A percentile compares a stretch with the other conserved stretches of the same genome.
Evolutionary conservation across 30 jellyfish, hydroid and myxozoan genomes (phyloP).

Genomic region (Pelagia noctiluca): DNA sequence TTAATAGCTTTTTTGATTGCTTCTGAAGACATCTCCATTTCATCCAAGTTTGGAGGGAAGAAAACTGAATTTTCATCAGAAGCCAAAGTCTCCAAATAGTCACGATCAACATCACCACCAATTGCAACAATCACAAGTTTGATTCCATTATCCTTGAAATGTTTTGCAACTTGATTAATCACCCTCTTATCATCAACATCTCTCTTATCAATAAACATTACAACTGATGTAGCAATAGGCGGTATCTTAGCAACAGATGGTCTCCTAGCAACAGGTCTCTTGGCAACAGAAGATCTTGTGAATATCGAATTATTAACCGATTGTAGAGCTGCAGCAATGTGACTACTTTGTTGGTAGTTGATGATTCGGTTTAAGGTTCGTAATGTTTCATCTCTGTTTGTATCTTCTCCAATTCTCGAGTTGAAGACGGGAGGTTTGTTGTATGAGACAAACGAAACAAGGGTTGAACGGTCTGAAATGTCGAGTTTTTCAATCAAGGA

Average conservation of each 20-base stretch:
- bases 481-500: conserved; percentile 34
- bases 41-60: conserved; percentile 47
- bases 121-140: conserved; percentile 64
- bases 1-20: conserved; percentile 51
- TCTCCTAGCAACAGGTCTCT: too few species aligned
- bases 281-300: conserved; percentile 46
- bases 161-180: conserved; percentile 15
- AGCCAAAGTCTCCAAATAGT: conserved; percentile 24
- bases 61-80: conserved; percentile 9
- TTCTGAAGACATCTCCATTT: conserved; percentile 11
- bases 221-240: conserved; percentile 52
- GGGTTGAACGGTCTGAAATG: conserved; percentile 59
- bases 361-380: conserved; percentile 1
- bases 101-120: conserved; percentile 40
- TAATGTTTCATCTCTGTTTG: not conserved
- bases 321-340: conserved; percentile 56
- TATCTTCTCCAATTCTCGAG: conserved; percentile 42
- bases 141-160: conserved; percentile 37
- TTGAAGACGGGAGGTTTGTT: conserved; percentile 32
- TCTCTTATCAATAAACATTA: conserved; percentile 61
- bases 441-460: conserved; percentile 51
- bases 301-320: conserved; percentile 47
- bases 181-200: conserved; percentile 5
- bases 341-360: conserved; percentile 22
- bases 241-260: too few species aligned